Conservation (phyloP, 2,797 vertebrate genomes). For the Rhinichthys osculus region DNA sequence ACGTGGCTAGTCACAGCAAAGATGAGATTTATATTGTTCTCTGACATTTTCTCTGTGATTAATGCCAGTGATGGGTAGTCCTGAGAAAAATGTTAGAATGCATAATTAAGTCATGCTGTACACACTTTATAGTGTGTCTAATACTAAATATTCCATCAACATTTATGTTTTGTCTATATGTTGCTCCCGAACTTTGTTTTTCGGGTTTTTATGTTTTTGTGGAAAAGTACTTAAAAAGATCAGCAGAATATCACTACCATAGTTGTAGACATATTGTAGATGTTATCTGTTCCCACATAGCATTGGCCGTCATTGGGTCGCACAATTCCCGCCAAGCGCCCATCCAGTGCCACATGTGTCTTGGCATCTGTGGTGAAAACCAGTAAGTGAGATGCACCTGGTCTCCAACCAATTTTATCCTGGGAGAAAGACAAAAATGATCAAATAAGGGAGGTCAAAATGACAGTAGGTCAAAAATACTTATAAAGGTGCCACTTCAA, state of each 20-base stretch:
- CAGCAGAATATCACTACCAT: slow-evolving; percentile 77
- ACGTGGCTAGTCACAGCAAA: slow-evolving; percentile 92
- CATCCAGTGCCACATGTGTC: slow-evolving; percentile 97
- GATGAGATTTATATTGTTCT: slow-evolving; percentile 98
- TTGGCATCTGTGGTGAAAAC: slow-evolving; percentile 97
- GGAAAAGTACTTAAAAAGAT: background rate
- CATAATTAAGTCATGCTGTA: background rate
- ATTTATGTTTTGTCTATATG: background rate
- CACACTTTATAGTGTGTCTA: background rate
- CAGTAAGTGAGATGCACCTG: slow-evolving; percentile 92
- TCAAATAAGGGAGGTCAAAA: background rate
- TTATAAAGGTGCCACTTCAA: slow-evolving; percentile 58
- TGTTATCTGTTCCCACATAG: slow-evolving; percentile 86
- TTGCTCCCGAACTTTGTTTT: background rate
- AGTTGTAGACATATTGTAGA: slow-evolving; percentile 90
- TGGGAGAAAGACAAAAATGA: slow-evolving; percentile 60
- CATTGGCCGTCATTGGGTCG: slow-evolving; percentile 92
- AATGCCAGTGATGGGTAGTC: slow-evolving; percentile 96
- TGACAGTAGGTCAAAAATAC: background rate
- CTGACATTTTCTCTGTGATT: slow-evolving; percentile 95
- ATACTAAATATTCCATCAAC: background rate
- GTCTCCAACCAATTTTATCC: slow-evolving; percentile 96
- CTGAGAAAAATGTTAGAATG: slow-evolving; percentile 68
- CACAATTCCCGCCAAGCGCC: slow-evolving; percentile 93
- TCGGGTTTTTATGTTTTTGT: background rate